A percentile compares a stretch with the other conserved stretches of the same genome.
Evolutionary conservation across 2,888 invertebrate genomes (phyloP).

Genomic region (Lithosia quadra): DNA sequence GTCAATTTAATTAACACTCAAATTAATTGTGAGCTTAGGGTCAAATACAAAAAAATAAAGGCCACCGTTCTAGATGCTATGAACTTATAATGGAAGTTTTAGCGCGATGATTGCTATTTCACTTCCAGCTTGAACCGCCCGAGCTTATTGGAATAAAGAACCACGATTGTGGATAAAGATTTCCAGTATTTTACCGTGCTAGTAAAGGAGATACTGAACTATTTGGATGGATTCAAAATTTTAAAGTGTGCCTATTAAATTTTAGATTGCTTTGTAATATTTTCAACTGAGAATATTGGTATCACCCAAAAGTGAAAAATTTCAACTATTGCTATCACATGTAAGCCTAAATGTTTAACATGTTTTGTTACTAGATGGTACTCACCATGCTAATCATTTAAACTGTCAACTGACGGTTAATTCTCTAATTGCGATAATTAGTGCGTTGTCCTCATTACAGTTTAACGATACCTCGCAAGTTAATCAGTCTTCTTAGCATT

Average conservation of each 20-base stretch:
- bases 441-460: constrained; percentile 30
- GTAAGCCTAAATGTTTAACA: neutral
- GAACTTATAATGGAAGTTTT: too few relatives aligned
- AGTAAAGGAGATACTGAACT: too few relatives aligned
- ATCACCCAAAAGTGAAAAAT: neutral
- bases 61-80: too few relatives aligned
- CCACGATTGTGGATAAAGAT: too few relatives aligned
- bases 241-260: too few relatives aligned
- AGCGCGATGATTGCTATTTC: neutral
- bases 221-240: too few relatives aligned
- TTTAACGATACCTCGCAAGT: constrained; percentile 36
- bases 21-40: too few relatives aligned
- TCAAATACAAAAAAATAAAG: too few relatives aligned
- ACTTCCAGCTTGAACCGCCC: neutral
- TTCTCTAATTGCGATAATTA: constrained; percentile 45
- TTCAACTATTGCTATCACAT: neutral
- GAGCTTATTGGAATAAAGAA: neutral
- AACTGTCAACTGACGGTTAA: constrained; percentile 41
- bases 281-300: neutral
- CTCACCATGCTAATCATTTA: constrained; percentile 36
- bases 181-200: too few relatives aligned
- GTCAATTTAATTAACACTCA: too few relatives aligned
- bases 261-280: too few relatives aligned
- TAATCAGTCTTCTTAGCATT: constrained; percentile 21
- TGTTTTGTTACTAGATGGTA: neutral